Base-by-base conservation (phyloP, 2,888 invertebrate species). In the Eulithis prunata region DNA sequence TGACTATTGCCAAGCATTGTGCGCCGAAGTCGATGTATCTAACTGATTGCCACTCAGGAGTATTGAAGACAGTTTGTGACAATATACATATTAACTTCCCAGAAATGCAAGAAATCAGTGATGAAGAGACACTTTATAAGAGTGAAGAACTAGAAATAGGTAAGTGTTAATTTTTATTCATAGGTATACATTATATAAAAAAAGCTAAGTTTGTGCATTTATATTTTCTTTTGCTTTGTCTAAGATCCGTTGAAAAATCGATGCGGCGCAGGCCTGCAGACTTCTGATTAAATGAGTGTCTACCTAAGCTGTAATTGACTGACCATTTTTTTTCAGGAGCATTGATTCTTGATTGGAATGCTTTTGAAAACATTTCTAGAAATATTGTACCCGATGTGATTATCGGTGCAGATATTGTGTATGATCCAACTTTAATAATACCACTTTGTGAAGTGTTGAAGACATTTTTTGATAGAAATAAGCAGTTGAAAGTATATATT, bases 41-140 rank as follows among this genome's bases (percentile, higher is more conserved):
- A 57, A 95, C 95, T 13, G 97, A 97, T 83, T 96, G 95, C 76
- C 97, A 97, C 78, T 77, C 85, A 0, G 89, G 93, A 57, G 97
- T 97, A 32, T 83, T 97, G 14, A 87, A 94, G 43, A 89, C 94
- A 47, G 89, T 97, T 59, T 85, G 87, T 71, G 91, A 95, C 58
- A 97, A 97, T 86, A 85, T 97, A 51, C 71, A 79, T 36, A 85
- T 95, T 1, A 97, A 97, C 87, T 93, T 95, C 71, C 78, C 85
- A 54, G 41, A 74, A 47, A 66, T 74, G 12, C 53, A 76, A 62
- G 63, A 69, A 57, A 69, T 72, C 36, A 62, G 45, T 2, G 14
- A 62, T 51, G 49, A 74, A 62, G 56, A 46, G 11, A 78, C 70
- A 45, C 41, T 75, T 14, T 86, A 78, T 69, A 76, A 65, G 59